A percentile compares a stretch with the other conserved stretches of the same genome.
phyloP scores from a whole-genome alignment of 2,888 invertebrate species.

The Terebella lapidaria region DNA sequence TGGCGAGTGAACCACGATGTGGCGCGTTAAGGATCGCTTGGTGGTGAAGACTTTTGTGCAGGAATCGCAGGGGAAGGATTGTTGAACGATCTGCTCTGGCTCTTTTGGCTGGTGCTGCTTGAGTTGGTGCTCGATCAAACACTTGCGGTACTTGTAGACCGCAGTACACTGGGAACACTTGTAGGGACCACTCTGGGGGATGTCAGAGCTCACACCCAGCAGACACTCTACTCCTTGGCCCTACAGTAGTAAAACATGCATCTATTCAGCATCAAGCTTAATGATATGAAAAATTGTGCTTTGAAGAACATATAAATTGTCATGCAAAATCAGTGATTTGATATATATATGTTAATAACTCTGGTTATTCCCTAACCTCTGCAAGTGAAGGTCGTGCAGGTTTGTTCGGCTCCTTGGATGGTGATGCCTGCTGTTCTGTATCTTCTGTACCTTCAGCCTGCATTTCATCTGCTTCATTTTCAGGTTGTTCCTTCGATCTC shows the following conservation, averaged over 20 bases:
- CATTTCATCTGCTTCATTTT: neutral
- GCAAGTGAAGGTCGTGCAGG: no score
- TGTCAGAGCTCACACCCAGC: neutral
- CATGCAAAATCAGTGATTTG: no score
- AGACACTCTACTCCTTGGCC: no score
- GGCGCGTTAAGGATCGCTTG: neutral
- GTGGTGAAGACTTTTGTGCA: neutral
- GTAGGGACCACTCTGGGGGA: neutral
- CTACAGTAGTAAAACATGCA: no score
- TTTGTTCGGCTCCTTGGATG: no score
- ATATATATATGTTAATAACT: no score
- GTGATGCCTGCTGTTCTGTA: no score
- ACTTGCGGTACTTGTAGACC: neutral
- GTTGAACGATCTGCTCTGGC: neutral
- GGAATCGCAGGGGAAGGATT: neutral
- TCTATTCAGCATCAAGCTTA: no score
- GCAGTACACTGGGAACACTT: neutral
- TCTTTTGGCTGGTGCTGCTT: neutral
- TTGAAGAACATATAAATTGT: no score
- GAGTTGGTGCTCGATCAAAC: neutral
- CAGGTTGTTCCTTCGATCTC: neutral
- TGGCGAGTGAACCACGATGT: neutral
- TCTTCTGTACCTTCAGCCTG: neutral
- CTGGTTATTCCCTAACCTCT: no score
- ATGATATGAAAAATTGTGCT: no score